A percentile compares a stretch with the other conserved stretches of the same genome.
phyloP scores from a whole-genome alignment of 64 coral and sea anemone species.

The Porites lutea region DNA sequence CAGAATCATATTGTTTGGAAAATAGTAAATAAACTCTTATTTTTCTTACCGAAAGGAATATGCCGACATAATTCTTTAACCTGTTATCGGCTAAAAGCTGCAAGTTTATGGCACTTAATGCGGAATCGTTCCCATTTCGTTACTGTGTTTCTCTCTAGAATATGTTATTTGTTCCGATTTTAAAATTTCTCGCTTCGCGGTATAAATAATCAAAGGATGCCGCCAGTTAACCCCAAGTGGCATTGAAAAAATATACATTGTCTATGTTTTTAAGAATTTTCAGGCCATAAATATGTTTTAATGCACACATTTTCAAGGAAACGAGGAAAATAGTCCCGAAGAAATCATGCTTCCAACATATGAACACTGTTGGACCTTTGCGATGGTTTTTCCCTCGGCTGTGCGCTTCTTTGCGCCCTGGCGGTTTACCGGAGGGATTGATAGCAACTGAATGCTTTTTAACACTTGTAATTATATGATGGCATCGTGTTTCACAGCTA shows the following conservation, averaged over 20 bases:
- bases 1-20: conserved; percentile 95
- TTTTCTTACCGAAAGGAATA: conserved; percentile 65
- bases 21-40: conserved; percentile 98
- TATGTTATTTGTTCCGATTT: conserved; percentile 64
- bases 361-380: background rate
- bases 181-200: conserved; percentile 97
- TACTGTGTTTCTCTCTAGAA: background rate
- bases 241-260: conserved; percentile 72
- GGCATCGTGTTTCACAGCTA: conserved; percentile 27
- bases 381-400: conserved; percentile 7
- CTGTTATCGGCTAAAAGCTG: background rate
- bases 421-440: conserved; percentile 17
- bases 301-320: background rate
- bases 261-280: conserved; percentile 75
- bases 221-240: conserved; percentile 81
- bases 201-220: conserved; percentile 91
- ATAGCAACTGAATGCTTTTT: conserved; percentile 50
- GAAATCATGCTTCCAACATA: background rate
- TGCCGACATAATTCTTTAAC: conserved; percentile 23
- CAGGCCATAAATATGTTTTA: conserved; percentile 28
- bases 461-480: conserved; percentile 56
- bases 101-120: background rate
- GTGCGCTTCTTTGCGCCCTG: background rate
- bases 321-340: background rate
- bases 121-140: conserved; percentile 29